Percentiles rank a stretch among this genome's conserved stretches.
phyloP scores from a whole-genome alignment of 2,113 vertebrate genomes.

The Otus sunia region DNA sequence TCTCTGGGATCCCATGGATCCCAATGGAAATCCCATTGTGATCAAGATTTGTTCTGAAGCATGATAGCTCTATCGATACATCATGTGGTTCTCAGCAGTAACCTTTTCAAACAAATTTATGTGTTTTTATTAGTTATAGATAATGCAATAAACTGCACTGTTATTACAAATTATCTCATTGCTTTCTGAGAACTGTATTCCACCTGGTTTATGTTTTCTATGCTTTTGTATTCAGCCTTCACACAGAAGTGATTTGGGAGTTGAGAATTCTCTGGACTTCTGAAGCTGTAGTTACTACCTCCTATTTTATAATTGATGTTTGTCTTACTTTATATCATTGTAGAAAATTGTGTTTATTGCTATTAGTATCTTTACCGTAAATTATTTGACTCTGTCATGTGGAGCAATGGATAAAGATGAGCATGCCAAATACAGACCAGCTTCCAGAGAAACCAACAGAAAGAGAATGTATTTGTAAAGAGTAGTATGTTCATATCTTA shows the following conservation, averaged over 20 bases:
- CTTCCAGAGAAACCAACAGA: not conserved
- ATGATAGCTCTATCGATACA: accelerated
- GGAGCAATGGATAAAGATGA: accelerated
- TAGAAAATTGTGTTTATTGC: not conserved
- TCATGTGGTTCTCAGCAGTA: not conserved
- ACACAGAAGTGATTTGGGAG: not conserved
- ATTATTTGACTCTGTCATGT: not conserved
- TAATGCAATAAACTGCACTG: not conserved
- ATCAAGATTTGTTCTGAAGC: not conserved
- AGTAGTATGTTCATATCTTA: not conserved
- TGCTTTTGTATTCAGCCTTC: not conserved
- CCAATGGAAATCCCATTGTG: not conserved
- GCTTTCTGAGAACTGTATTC: not conserved
- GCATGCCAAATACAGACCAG: not conserved
- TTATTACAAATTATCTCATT: not conserved
- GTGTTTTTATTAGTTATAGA: not conserved
- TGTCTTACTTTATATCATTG: not conserved
- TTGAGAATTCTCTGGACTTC: not conserved
- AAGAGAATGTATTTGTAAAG: not conserved
- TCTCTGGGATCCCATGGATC: not conserved
- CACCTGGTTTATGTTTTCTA: not conserved
- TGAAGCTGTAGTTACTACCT: not conserved
- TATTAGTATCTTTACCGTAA: not conserved
- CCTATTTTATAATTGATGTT: not conserved
- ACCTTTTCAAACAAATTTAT: not conserved